A percentile compares a stretch with the other conserved stretches of the same genome.
Conservation (phyloP, 2,797 vertebrate species). For the Brachyalestes nurse region DNA sequence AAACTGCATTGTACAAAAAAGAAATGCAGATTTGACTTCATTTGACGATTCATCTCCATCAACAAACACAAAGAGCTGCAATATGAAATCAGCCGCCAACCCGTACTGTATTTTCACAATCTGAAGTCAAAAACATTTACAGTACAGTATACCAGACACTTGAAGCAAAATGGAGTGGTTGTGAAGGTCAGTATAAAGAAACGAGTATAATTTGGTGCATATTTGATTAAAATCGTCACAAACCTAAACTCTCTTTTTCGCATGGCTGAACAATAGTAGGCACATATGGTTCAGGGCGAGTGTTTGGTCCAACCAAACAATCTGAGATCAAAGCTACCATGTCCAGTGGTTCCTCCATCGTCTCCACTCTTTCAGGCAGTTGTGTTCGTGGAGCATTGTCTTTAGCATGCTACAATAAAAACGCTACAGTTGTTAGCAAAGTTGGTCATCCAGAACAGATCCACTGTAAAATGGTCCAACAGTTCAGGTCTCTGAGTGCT, state of each 20-base stretch:
- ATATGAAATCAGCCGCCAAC: not conserved
- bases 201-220: conserved; percentile 29
- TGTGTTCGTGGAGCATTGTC: conserved; percentile 39
- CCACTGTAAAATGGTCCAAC: conserved; percentile 48
- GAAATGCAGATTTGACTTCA: conserved; percentile 57
- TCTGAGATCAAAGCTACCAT: conserved; percentile 42
- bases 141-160: conserved; percentile 30
- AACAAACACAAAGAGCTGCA: conserved; percentile 3
- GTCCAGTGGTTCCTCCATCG: conserved; percentile 33
- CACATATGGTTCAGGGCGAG: conserved; percentile 28
- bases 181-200: conserved; percentile 22
- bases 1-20: conserved; percentile 63
- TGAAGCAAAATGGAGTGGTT: conserved; percentile 5
- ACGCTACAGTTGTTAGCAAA: conserved; percentile 45
- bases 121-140: conserved; percentile 6
- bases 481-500: conserved; percentile 22
- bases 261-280: conserved; percentile 24
- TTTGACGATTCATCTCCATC: conserved; percentile 48
- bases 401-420: conserved; percentile 43
- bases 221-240: conserved; percentile 37
- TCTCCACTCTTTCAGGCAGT: conserved; percentile 41
- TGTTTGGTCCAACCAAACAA: conserved; percentile 44
- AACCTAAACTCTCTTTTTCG: conserved; percentile 19
- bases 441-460: conserved; percentile 29
- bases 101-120: conserved; percentile 38